Conservation (phyloP, 1,140 invertebrate species). For the Hylyphantes graminicola region DNA sequence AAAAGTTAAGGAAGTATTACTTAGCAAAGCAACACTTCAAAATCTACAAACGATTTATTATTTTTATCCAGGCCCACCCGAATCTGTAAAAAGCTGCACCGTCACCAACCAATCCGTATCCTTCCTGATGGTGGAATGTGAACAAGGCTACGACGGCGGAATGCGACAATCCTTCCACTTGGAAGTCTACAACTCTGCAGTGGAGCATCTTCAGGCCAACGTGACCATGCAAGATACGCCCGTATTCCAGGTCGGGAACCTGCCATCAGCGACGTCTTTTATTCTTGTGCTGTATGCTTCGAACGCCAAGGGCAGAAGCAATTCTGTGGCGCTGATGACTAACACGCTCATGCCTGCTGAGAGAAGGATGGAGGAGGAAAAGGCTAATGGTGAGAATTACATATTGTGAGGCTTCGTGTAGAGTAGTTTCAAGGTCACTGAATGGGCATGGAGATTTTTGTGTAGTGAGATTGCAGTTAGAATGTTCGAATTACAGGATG, state of each 20-base stretch:
- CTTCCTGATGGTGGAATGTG: constrained; percentile 80
- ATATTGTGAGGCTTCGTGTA: no score
- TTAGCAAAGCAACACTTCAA: not conserved
- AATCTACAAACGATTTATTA: not conserved
- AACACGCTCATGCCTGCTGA: constrained; percentile 52
- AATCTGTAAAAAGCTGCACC: constrained; percentile 84
- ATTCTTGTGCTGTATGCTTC: constrained; percentile 61
- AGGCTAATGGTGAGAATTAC: constrained; percentile 9
- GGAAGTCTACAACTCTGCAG: constrained; percentile 76
- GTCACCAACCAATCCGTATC: constrained; percentile 86
- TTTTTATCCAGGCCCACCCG: constrained; percentile 72
- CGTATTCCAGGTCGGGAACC: constrained; percentile 61
- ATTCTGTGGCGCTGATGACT: constrained; percentile 54
- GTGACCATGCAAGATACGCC: constrained; percentile 57
- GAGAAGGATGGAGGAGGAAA: constrained; percentile 45
- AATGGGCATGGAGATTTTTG: no score
- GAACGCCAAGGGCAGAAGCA: constrained; percentile 62
- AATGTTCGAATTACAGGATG: no score
- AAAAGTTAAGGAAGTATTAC: not conserved
- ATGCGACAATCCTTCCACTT: constrained; percentile 83
- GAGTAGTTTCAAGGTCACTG: no score
- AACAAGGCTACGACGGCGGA: constrained; percentile 82
- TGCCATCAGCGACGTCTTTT: constrained; percentile 60
- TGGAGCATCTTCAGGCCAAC: constrained; percentile 60
- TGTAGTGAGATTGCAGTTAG: no score